These are phyloP conservation scores for Laticauda colubrina DNA, from an alignment of 2,113 vertebrate species.

Conservation along the genomic window DNA sequence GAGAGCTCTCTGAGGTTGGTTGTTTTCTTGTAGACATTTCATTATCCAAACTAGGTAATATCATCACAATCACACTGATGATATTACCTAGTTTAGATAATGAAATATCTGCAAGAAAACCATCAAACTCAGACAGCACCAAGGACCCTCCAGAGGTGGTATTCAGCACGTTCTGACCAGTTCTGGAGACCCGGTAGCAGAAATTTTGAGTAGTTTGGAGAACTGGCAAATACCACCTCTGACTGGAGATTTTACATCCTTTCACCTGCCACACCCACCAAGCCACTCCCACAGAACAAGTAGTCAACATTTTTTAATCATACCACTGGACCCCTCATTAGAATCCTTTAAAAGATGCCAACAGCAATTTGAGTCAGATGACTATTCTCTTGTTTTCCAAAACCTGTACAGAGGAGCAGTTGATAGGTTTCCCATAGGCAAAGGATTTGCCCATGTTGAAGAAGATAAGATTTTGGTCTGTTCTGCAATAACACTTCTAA, in stretches of 20 bases:
- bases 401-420: background rate
- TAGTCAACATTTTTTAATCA: too few species aligned
- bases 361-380: background rate
- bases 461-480: background rate
- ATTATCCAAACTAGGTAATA: background rate
- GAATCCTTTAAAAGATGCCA: background rate
- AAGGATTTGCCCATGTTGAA: background rate
- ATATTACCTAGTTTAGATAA: background rate
- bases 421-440: background rate
- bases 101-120: background rate
- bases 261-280: too few species aligned
- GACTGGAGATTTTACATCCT: too few species aligned
- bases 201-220: too few species aligned
- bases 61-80: background rate
- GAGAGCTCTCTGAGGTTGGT: background rate
- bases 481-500: background rate
- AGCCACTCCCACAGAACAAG: too few species aligned
- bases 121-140: background rate
- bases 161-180: too few species aligned
- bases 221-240: too few species aligned
- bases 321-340: too few species aligned
- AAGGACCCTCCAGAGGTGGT: background rate
- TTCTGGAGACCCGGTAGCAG: too few species aligned
- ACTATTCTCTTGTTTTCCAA: background rate
- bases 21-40: background rate